phyloP scores from a whole-genome alignment of 2,797 vertebrate species.

The Enteromius anoplus region DNA sequence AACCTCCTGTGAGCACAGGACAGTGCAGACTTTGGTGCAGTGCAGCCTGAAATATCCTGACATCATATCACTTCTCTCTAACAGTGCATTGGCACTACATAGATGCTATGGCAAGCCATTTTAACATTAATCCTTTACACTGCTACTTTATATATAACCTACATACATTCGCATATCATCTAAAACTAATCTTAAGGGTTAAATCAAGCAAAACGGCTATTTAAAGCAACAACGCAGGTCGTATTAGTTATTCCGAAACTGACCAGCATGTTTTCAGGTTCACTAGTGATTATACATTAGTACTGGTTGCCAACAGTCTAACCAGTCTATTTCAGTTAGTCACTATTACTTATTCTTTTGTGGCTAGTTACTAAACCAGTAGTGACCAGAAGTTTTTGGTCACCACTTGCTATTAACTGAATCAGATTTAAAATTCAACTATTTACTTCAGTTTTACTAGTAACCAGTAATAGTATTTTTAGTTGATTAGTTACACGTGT shows the following conservation, averaged over 20 bases:
- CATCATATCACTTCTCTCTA: conserved; percentile 28
- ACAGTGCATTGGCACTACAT: not conserved
- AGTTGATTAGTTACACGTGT: not conserved
- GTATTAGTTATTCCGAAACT: not conserved
- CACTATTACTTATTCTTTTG: not conserved
- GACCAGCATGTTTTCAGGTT: not conserved
- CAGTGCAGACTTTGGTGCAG: conserved; percentile 27
- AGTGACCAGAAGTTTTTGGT: not conserved
- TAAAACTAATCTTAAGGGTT: not conserved
- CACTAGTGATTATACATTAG: not conserved
- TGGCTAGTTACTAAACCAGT: not conserved
- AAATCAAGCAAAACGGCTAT: not conserved
- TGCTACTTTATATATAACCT: not conserved
- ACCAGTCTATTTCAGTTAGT: not conserved
- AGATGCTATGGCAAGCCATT: not conserved
- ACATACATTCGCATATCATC: not conserved
- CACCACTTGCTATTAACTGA: not conserved
- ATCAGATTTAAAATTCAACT: not conserved
- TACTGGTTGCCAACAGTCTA: not conserved
- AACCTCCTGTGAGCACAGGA: not conserved
- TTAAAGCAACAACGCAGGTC: not conserved
- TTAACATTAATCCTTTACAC: not conserved
- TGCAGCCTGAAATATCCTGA: conserved; percentile 31
- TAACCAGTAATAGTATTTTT: not conserved
- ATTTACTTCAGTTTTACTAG: conserved; percentile 1